phyloP scores from a whole-genome alignment of 2,113 vertebrate species.

The Orthonyx spaldingii region DNA sequence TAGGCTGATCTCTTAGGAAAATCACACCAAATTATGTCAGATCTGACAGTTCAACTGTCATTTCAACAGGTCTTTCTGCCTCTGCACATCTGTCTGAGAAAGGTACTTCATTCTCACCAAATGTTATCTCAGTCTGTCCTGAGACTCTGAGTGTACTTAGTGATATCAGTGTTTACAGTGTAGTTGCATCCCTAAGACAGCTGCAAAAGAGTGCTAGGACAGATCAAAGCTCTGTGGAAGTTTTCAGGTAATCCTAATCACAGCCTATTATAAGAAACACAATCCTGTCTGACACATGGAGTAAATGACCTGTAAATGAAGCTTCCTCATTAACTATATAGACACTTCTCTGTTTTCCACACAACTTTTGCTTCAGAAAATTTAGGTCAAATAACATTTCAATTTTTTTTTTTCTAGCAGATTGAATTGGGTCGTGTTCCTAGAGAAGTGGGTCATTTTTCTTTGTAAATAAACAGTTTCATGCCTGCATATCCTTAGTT shows the following conservation, averaged over 20 bases:
- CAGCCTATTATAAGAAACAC: constrained; percentile 22
- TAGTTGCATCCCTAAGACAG: not conserved
- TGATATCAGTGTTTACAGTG: not conserved
- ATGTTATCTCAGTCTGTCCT: not conserved
- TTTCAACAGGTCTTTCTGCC: not conserved
- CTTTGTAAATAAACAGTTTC: constrained; percentile 55
- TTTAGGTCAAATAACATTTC: constrained; percentile 35
- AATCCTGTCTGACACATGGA: not conserved
- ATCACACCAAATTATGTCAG: not conserved
- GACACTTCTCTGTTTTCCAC: not conserved
- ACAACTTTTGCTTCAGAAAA: constrained; percentile 53
- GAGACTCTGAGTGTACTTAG: not conserved
- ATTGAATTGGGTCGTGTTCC: constrained; percentile 57
- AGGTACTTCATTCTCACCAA: not conserved
- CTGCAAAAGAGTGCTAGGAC: not conserved
- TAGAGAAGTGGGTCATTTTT: constrained; percentile 60
- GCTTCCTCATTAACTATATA: not conserved
- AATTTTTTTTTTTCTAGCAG: constrained; percentile 26
- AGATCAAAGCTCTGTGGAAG: constrained; percentile 29
- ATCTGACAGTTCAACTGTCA: not conserved
- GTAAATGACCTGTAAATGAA: constrained; percentile 11
- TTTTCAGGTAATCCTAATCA: constrained; percentile 28
- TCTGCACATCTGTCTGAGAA: not conserved
- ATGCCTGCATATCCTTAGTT: constrained; percentile 49
- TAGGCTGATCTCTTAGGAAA: not conserved